Base-by-base conservation (phyloP, 2,113 vertebrate genomes). In the Meles meles region DNA sequence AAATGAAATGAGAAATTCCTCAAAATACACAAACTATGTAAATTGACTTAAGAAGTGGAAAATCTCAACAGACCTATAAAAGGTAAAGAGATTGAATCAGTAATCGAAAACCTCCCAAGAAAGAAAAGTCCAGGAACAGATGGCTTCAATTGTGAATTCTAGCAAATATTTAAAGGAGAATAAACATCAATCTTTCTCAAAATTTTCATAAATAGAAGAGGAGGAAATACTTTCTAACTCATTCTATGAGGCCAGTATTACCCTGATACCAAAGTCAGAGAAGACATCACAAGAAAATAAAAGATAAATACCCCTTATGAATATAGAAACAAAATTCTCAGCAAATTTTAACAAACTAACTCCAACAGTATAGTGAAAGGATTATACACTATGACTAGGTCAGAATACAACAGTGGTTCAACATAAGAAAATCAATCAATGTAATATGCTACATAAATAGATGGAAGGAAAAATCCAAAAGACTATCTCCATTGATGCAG, bases 341-440 rank as follows among this genome's bases (percentile, higher is more conserved):
- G 37, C n/a, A 88, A 88, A 94, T 63, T 34, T 65, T 82, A 82
- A 31, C 23, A 69, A 82, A 94, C 12, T 61, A 27, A 82, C 49
- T 47, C 25, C 34, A 94, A 72, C 7, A 72, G 23, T n/a, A 61
- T 61, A 74, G 10, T 82, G 77, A 82, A 89, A 89, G 34, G 52
- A 88, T 88, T 80, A 57, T 29, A 59, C 15, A 29, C 23, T 37
- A 88, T 71, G 37, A 57, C 31, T 52, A 44, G 49, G 11, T 72
- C 81, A 25, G 67, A 90, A 76, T 55, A 39, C 23, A 84, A 94
- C n/a, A 83, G 57, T 90, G 21, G 25, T 29, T 74, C 21, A 71
- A 80, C n/a, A 84, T 67, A 84, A 88, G 47, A 88, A 95, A 95
- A 88, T 42, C 34, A 88, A n/a, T 71, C 39, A 72, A 29, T 89